phyloP scores from a whole-genome alignment of 2,113 vertebrate species.

The Lota lota region DNA sequence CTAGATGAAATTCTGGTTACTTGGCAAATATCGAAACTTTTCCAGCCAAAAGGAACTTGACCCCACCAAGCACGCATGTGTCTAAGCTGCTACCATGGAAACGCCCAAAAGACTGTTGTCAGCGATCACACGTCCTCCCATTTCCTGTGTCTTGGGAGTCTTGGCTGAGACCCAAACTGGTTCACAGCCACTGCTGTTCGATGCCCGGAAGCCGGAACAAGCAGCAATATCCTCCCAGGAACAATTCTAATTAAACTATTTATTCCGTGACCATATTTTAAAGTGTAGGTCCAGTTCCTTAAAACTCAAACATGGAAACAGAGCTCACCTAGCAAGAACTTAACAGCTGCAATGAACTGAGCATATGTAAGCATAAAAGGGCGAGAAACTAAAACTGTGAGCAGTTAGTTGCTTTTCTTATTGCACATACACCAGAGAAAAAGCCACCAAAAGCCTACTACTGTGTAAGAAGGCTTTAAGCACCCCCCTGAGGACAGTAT shows the following conservation, averaged over 20 bases:
- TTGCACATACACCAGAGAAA: not conserved
- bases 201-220: conserved; percentile 9
- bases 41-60: conserved; percentile 9
- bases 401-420: no score
- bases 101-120: conserved; percentile 10
- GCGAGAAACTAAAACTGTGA: no score
- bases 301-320: no score
- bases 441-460: no score
- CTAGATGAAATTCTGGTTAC: conserved; percentile 9
- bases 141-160: conserved; percentile 30
- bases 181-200: conserved; percentile 16
- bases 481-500: conserved; percentile 44
- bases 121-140: conserved; percentile 8
- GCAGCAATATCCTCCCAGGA: conserved; percentile 6
- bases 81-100: conserved; percentile 28
- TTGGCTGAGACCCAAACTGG: conserved; percentile 1
- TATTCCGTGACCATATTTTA: not conserved
- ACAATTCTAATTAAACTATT: not conserved
- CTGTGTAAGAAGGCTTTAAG: not conserved
- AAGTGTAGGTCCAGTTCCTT: no score
- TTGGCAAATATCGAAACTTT: conserved; percentile 22
- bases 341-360: no score
- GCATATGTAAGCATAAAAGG: no score
- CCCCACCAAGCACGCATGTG: conserved; percentile 26
- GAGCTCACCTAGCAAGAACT: no score